Evolutionary conservation across 2,797 vertebrate species (phyloP).

Genomic region (Gymnothorax reevesii): DNA sequence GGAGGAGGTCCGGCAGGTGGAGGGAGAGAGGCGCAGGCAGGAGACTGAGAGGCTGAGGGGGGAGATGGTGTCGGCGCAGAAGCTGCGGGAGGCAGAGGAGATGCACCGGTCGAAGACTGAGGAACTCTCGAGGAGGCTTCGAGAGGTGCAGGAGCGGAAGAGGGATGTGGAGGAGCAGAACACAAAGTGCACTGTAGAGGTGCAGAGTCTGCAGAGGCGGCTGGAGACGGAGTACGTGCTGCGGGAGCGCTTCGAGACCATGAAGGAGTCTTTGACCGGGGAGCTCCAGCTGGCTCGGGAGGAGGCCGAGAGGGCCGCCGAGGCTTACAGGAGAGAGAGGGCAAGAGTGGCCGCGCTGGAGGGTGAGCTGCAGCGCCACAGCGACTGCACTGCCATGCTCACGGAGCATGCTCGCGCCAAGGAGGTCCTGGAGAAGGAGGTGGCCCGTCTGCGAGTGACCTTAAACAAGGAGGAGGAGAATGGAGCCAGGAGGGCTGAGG

Average conservation of each 20-base stretch:
- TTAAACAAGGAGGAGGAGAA: conserved; percentile 80
- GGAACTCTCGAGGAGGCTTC: conserved; percentile 68
- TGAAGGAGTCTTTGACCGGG: conserved; percentile 69
- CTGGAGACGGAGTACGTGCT: conserved; percentile 72
- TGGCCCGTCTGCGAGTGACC: conserved; percentile 51
- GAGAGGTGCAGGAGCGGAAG: conserved; percentile 70
- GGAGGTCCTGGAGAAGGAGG: conserved; percentile 74
- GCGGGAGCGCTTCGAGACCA: conserved; percentile 70
- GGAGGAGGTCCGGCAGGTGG: conserved; percentile 68
- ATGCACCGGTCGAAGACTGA: conserved; percentile 63
- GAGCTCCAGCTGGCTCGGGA: conserved; percentile 70
- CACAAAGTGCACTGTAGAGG: conserved; percentile 59
- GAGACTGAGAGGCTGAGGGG: conserved; percentile 74
- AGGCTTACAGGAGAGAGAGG: conserved; percentile 62
- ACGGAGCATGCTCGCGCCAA: conserved; percentile 64
- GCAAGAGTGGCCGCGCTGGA: conserved; percentile 67
- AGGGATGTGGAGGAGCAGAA: conserved; percentile 71
- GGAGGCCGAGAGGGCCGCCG: conserved; percentile 70
- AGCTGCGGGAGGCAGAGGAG: conserved; percentile 68
- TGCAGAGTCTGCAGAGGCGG: conserved; percentile 68
- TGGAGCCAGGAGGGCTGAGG: conserved; percentile 63
- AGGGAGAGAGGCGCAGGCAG: conserved; percentile 55
- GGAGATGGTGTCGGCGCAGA: conserved; percentile 71
- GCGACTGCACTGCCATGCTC: conserved; percentile 63
- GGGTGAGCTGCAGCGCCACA: conserved; percentile 69